Base-by-base conservation (phyloP, 2,113 vertebrate genomes). In the Geococcyx californianus region DNA sequence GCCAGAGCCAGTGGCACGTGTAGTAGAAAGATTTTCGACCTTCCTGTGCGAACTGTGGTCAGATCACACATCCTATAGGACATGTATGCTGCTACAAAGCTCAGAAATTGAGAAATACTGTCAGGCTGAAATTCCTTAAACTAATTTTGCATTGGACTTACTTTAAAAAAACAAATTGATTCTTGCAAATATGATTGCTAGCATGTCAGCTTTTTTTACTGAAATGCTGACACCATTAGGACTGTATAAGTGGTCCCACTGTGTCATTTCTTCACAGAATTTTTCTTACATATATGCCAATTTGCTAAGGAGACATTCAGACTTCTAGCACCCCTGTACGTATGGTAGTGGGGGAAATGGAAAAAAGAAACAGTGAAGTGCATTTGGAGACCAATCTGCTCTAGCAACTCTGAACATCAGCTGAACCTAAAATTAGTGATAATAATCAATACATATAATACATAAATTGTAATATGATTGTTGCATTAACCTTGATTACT, bases 1-100 rank as follows among this genome's bases (percentile, higher is more conserved):
- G 14, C 10, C 28, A 72, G 11, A 2, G 1, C 38, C 33, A 36
- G 15, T 34, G 31, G 4, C 1, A 1, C 26, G 10, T 20, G 6
- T 38, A 25, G 23, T 11, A 38, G 44, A 38, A 1, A 59, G 24
- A n/a, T n/a, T 63, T 84, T 55, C 1, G 3, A 28, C 15, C 1
- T 76, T 58, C 11, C 6, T 29, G 17, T 42, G 38, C 25, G 55
- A 83, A n/a, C n/a, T 63, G 8, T 74, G 26, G 11, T 75, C 26
- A 56, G 29, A n/a, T 21, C 7, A 21, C 13, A 44, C 3, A 75
- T 44, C 6, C 24, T 70, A 42, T 51, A 2, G 2, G 25, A 66
- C 5, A 29, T 13, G 4, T 7, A 36, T 25, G 17, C 8, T 45
- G 10, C 17, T 29, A 59, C 6, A 40, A 54, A 81, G 25, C 38